These are phyloP conservation scores for Leptestheria dahalacensis DNA, from an alignment of 1,140 invertebrate genomes.

Conservation along the genomic window DNA sequence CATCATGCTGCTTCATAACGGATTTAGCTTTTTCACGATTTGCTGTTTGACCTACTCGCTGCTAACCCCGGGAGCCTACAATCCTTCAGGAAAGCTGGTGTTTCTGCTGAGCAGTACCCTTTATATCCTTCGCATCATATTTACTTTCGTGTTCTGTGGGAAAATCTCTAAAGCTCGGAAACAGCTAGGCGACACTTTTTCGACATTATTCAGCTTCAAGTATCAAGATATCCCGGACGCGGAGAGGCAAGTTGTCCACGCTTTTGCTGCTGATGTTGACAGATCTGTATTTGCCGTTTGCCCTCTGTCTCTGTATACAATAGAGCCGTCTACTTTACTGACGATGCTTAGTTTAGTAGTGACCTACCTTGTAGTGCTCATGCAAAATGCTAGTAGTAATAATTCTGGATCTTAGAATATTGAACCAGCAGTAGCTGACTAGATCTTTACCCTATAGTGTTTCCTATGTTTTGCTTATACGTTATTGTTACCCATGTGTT, in stretches of 20 bases:
- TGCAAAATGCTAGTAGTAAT: neutral
- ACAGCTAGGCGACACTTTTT: neutral
- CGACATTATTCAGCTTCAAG: neutral
- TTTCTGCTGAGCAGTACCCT: neutral
- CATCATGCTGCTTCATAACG: neutral
- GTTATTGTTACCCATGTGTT: too few relatives aligned
- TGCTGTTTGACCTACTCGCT: neutral
- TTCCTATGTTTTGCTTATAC: too few relatives aligned
- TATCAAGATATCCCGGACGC: neutral
- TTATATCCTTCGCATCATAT: neutral
- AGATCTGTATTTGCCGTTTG: neutral
- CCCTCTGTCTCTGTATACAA: neutral
- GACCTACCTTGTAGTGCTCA: neutral
- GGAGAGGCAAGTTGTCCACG: neutral
- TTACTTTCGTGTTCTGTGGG: neutral
- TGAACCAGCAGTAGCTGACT: neutral
- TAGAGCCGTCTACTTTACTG: neutral
- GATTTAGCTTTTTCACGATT: neutral
- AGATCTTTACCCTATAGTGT: too few relatives aligned
- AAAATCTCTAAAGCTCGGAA: neutral
- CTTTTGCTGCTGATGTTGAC: neutral
- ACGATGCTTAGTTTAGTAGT: neutral
- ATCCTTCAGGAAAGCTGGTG: neutral
- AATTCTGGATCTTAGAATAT: neutral
- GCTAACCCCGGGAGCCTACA: neutral